Evolutionary conservation across 2,797 vertebrate genomes (phyloP).

Genomic region (Macropus fuliginosus): DNA sequence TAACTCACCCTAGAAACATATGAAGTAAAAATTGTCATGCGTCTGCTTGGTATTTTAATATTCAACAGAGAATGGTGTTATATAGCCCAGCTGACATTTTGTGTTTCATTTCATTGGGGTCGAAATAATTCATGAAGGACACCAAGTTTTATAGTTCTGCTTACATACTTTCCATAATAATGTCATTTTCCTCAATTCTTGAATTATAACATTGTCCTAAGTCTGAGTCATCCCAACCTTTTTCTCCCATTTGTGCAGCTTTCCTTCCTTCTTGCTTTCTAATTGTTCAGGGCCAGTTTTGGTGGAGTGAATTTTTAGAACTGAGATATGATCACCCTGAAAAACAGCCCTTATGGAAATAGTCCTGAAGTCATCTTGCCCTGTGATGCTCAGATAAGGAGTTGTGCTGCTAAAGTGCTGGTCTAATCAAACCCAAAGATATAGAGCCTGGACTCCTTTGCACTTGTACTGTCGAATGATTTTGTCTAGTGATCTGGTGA

Average conservation of each 20-base stretch:
- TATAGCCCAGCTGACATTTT: constrained; percentile 11
- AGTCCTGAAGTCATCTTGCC: rapidly evolving
- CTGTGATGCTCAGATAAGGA: background rate
- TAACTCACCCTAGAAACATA: background rate
- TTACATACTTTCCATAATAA: background rate
- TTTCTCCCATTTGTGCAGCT: rapidly evolving
- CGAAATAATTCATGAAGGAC: constrained; percentile 18
- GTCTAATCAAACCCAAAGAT: constrained; percentile 10
- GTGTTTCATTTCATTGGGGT: background rate
- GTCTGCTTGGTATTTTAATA: background rate
- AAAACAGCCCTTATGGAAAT: background rate
- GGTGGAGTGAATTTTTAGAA: background rate
- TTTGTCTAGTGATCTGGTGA: background rate
- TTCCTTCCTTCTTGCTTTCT: background rate
- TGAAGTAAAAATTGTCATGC: background rate
- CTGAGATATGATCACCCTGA: constrained; percentile 7
- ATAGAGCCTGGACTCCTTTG: rapidly evolving
- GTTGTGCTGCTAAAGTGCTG: background rate
- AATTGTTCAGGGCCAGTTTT: rapidly evolving
- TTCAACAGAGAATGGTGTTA: background rate
- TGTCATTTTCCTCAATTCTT: constrained; percentile 5
- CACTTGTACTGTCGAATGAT: rapidly evolving
- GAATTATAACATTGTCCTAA: constrained; percentile 34
- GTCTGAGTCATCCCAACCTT: background rate
- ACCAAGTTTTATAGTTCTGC: background rate